Evolutionary conservation across 2,888 invertebrate genomes (phyloP).

Genomic region (Diloba caeruleocephala): DNA sequence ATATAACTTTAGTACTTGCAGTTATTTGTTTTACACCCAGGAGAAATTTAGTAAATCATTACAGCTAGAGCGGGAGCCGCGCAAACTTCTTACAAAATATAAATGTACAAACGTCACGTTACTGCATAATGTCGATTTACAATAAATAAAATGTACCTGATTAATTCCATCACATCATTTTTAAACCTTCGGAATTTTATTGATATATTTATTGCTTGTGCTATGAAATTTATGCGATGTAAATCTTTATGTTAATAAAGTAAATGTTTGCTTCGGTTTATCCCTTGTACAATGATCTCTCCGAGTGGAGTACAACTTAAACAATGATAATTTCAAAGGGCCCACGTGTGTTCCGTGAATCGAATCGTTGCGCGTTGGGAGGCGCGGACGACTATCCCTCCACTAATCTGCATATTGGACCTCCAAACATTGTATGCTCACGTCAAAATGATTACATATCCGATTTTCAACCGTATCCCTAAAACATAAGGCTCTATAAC

Average conservation of each 20-base stretch:
- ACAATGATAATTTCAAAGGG: conserved; percentile 81
- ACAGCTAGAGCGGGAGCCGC: conserved; percentile 18
- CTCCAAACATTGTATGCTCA: conserved; percentile 64
- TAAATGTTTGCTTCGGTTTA: conserved; percentile 52
- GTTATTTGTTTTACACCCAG: conserved; percentile 33
- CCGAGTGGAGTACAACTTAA: conserved; percentile 63
- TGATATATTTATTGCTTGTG: conserved; percentile 45
- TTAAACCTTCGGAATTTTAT: conserved; percentile 29
- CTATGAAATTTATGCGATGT: conserved; percentile 53
- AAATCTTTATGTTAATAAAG: conserved; percentile 59
- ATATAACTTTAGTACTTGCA: conserved; percentile 17
- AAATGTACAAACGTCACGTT: conserved; percentile 24
- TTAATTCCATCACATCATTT: conserved; percentile 25
- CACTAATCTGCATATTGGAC: conserved; percentile 84
- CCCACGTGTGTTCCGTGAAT: conserved; percentile 74
- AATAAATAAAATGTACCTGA: conserved; percentile 27
- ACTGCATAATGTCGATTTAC: conserved; percentile 16
- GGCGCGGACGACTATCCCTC: conserved; percentile 78
- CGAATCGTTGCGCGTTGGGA: conserved; percentile 65
- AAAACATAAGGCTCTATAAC: conserved; percentile 38
- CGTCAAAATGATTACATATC: conserved; percentile 38
- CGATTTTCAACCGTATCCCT: conserved; percentile 52
- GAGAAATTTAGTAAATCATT: conserved; percentile 44
- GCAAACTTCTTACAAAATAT: conserved; percentile 24
- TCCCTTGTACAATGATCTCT: conserved; percentile 53